phyloP scores from a whole-genome alignment of 2,797 vertebrate genomes.

The Pseudochirops corinnae region DNA sequence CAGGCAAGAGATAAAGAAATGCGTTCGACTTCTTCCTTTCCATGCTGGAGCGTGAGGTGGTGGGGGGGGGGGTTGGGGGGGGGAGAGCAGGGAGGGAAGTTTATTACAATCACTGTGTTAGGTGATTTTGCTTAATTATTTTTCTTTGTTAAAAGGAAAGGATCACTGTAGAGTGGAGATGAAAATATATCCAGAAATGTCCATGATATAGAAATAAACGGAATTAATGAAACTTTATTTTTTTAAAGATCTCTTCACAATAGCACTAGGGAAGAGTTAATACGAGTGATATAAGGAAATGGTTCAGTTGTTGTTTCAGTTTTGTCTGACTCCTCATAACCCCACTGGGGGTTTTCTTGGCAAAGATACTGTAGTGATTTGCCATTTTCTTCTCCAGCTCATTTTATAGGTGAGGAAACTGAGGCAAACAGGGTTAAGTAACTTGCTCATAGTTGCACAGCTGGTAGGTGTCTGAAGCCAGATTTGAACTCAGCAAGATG shows the following conservation, averaged over 20 bases:
- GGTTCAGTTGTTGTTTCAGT: neutral
- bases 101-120: neutral
- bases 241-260: neutral
- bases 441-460: neutral
- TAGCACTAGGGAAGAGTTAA: neutral
- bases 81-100: rapidly evolving
- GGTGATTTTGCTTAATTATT: neutral
- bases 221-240: neutral
- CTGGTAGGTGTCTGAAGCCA: neutral
- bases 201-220: neutral
- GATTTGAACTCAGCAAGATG: neutral
- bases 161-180: neutral
- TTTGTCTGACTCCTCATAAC: too few relatives aligned
- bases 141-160: neutral
- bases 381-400: neutral
- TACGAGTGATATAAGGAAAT: neutral
- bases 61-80: too few relatives aligned
- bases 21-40: neutral
- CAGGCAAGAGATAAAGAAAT: neutral
- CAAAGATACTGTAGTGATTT: neutral
- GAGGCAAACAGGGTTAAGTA: neutral
- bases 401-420: neutral
- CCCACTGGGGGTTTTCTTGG: neutral
- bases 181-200: neutral
- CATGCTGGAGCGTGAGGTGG: too few relatives aligned